Evolutionary conservation across 2,797 vertebrate species (phyloP).

Genomic region (Triplophysa bombifrons): DNA sequence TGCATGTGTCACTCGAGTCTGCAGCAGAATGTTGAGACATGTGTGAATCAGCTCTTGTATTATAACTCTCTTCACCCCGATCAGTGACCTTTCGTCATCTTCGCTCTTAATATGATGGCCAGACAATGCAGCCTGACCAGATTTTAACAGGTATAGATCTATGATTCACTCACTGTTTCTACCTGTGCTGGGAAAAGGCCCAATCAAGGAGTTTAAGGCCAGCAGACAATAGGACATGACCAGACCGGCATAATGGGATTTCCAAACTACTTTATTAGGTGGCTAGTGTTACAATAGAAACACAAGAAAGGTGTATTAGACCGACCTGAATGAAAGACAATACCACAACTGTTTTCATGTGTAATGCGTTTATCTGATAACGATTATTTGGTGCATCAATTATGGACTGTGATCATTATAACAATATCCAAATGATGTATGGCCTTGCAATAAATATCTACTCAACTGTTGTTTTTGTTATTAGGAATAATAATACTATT

Average conservation of each 20-base stretch:
- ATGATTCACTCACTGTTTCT: conserved; percentile 32
- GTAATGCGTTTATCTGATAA: background rate
- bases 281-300: background rate
- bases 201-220: conserved; percentile 10
- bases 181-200: conserved; percentile 29
- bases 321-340: background rate
- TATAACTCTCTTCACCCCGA: conserved; percentile 30
- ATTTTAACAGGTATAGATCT: conserved; percentile 26
- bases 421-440: background rate
- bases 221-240: conserved; percentile 7
- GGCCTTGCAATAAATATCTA: too few relatives aligned
- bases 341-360: conserved; percentile 10
- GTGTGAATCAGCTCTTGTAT: conserved; percentile 36
- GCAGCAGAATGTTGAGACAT: conserved; percentile 39
- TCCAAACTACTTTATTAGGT: too few relatives aligned
- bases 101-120: conserved; percentile 32
- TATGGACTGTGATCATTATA: background rate
- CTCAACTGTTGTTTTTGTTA: background rate
- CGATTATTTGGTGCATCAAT: background rate
- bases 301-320: background rate
- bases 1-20: conserved; percentile 27
- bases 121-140: conserved; percentile 18
- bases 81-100: conserved; percentile 37
- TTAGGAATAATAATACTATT: background rate
- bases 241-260: too few relatives aligned